Conservation (phyloP, 2,797 vertebrate species). For the Tangara arthus region DNA sequence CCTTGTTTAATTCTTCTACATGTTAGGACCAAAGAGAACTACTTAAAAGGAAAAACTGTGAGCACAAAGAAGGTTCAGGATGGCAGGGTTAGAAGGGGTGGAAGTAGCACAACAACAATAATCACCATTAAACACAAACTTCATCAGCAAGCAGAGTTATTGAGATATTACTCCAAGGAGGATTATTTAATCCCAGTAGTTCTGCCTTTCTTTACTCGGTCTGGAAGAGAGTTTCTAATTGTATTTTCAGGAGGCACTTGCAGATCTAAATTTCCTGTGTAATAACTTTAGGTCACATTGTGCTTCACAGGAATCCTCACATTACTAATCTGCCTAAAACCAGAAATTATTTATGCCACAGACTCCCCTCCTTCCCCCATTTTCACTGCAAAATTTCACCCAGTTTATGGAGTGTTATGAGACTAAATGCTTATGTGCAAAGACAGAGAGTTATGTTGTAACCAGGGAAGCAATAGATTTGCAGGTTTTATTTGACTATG, state of each 20-base stretch:
- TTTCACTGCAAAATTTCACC: background rate
- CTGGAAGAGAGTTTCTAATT: background rate
- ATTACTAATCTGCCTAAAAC: background rate
- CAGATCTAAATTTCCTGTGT: background rate
- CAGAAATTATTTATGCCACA: background rate
- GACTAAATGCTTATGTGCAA: background rate
- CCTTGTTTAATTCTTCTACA: conserved; percentile 24
- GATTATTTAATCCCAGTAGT: background rate
- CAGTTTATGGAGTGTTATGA: background rate
- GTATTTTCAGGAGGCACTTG: background rate
- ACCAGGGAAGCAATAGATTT: background rate
- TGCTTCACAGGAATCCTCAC: background rate
- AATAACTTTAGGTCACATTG: background rate
- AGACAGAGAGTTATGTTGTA: background rate
- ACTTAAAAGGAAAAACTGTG: conserved; percentile 49
- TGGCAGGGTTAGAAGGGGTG: background rate
- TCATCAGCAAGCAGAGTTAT: background rate
- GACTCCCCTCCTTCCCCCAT: background rate
- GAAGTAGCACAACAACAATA: background rate
- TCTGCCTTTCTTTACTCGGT: background rate
- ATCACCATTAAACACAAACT: background rate
- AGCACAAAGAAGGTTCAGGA: background rate
- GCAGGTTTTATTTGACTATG: background rate
- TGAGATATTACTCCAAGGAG: background rate
- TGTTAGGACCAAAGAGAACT: conserved; percentile 50